A percentile compares a stretch with the other conserved stretches of the same genome.
Evolutionary conservation across 2,113 vertebrate genomes (phyloP).

Genomic region (Coreoperca whiteheadi): DNA sequence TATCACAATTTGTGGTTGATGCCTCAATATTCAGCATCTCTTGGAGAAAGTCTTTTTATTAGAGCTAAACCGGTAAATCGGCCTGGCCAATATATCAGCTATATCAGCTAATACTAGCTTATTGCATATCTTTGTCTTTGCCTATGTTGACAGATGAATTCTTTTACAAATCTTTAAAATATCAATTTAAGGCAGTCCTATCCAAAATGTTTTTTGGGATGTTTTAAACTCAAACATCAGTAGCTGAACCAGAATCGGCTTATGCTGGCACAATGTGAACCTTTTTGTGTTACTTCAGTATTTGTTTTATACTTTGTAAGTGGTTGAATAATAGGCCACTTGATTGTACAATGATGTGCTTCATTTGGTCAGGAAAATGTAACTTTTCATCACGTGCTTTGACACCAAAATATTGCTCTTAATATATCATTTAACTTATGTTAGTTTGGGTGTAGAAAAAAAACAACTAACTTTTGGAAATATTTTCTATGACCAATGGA

Average conservation of each 20-base stretch:
- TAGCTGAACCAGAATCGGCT: neutral
- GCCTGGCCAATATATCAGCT: neutral
- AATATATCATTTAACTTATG: neutral
- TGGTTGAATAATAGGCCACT: constrained; percentile 25
- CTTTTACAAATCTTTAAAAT: too few relatives aligned
- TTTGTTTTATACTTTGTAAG: constrained; percentile 10
- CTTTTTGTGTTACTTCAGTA: neutral
- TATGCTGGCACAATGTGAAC: neutral
- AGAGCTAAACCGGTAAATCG: neutral
- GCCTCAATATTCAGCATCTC: neutral
- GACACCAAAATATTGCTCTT: neutral
- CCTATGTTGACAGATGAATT: neutral
- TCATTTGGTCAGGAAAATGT: constrained; percentile 8
- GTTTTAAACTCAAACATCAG: neutral
- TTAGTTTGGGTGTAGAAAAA: neutral
- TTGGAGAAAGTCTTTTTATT: too few relatives aligned
- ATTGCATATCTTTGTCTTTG: neutral
- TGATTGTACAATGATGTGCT: constrained; percentile 28
- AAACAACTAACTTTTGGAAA: neutral
- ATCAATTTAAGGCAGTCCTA: too few relatives aligned
- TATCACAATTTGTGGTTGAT: neutral
- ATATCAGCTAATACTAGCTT: neutral
- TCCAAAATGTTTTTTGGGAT: too few relatives aligned
- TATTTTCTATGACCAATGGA: neutral
- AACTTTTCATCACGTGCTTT: constrained; percentile 5